These are phyloP conservation scores for Heloderma charlesbogerti DNA, from an alignment of 2,113 vertebrate species.

Conservation along the genomic window DNA sequence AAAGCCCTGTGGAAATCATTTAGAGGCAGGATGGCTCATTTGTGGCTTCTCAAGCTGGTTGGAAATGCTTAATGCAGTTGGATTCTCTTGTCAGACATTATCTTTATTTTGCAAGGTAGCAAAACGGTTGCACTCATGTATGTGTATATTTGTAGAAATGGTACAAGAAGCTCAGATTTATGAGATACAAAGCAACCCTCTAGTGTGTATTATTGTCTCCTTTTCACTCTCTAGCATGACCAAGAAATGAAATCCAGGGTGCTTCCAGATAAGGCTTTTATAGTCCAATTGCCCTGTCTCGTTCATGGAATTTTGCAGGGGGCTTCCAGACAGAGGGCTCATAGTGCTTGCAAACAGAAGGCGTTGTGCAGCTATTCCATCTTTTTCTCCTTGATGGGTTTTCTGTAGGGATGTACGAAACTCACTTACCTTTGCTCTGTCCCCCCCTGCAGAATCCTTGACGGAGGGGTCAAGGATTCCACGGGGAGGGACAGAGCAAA, in stretches of 20 bases:
- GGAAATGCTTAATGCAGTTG: background rate
- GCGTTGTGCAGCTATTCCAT: no score
- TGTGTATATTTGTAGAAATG: background rate
- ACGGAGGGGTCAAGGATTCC: no score
- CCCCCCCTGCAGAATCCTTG: no score
- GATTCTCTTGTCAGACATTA: conserved; percentile 1
- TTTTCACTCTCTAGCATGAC: background rate
- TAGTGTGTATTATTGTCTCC: background rate
- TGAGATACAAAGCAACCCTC: background rate
- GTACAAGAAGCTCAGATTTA: background rate
- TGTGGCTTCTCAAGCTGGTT: background rate
- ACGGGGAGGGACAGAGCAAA: no score
- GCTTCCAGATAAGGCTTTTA: background rate
- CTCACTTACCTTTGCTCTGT: no score
- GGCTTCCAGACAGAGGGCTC: no score
- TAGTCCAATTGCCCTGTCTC: no score
- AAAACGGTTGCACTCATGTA: background rate
- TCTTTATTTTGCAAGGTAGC: background rate
- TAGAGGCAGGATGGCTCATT: background rate
- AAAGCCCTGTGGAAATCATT: conserved; percentile 32
- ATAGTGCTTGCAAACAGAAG: no score
- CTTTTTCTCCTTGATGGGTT: no score
- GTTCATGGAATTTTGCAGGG: no score
- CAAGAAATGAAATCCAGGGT: background rate
- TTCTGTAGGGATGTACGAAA: no score